A percentile compares a stretch with the other conserved stretches of the same genome.
phyloP scores from a whole-genome alignment of 1,140 invertebrate species.

The Agraylea sexmaculata region DNA sequence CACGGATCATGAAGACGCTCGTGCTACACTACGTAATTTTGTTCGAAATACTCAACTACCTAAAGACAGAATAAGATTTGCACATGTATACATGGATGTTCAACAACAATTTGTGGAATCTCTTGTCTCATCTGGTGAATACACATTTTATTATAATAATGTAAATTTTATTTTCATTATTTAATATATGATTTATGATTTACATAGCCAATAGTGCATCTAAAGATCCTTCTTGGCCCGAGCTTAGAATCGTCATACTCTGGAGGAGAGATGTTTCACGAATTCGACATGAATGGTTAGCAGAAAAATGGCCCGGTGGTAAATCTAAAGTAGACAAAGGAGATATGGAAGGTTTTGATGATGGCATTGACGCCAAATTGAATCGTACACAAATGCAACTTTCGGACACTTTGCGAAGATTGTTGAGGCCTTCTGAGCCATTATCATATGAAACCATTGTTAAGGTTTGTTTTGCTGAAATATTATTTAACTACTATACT shows the following conservation, averaged over 20 bases:
- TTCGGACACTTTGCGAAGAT: slow-evolving; percentile 56
- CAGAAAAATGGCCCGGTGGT: slow-evolving; percentile 49
- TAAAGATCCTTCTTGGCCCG: slow-evolving; percentile 42
- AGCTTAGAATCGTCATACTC: slow-evolving; percentile 70
- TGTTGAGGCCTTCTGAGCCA: slow-evolving; percentile 59
- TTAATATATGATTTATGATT: slow-evolving; percentile 19
- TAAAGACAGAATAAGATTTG: slow-evolving; percentile 64
- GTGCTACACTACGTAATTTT: slow-evolving; percentile 52
- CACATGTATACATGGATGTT: slow-evolving; percentile 75
- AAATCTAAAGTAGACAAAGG: slow-evolving; percentile 30
- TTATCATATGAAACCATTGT: slow-evolving; percentile 59
- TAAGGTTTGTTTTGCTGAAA: slow-evolving; percentile 33
- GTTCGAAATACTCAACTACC: slow-evolving; percentile 50
- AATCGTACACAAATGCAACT: slow-evolving; percentile 64
- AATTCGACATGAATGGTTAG: slow-evolving; percentile 86
- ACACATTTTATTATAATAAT: slow-evolving; percentile 2
- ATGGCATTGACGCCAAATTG: slow-evolving; percentile 40
- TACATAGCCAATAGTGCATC: slow-evolving; percentile 27
- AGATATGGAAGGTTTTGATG: slow-evolving; percentile 23
- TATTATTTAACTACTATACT: slow-evolving; percentile 1
- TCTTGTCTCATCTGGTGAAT: slow-evolving; percentile 45
- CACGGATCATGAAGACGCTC: slow-evolving; percentile 23
- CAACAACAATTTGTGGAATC: slow-evolving; percentile 73
- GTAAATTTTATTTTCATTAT: not conserved
- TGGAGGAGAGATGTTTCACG: slow-evolving; percentile 76